Evolutionary conservation across 1,140 invertebrate genomes (phyloP).

Genomic region (Nephotettix cincticeps): DNA sequence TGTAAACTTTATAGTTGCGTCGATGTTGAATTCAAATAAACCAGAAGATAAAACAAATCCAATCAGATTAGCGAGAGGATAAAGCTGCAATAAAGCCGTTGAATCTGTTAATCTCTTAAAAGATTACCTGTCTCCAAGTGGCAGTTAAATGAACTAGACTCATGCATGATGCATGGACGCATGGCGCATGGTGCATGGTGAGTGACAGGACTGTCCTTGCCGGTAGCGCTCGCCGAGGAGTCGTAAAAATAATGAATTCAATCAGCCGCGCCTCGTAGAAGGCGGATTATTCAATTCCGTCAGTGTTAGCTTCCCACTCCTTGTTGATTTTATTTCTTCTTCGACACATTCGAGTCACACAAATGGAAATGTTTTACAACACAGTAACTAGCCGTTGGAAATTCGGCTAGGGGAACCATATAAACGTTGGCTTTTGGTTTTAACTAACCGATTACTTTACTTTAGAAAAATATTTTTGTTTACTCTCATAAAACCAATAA

Average conservation of each 20-base stretch:
- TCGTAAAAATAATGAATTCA: conserved; percentile 25
- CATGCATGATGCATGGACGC: not conserved
- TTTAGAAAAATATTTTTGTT: too few relatives aligned
- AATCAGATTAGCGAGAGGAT: not conserved
- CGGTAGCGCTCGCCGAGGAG: not conserved
- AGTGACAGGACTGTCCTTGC: not conserved
- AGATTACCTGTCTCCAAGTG: not conserved
- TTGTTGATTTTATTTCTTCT: not conserved
- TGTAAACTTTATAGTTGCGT: too few relatives aligned
- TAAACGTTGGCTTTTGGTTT: too few relatives aligned
- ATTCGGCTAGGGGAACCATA: too few relatives aligned
- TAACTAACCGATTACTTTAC: too few relatives aligned
- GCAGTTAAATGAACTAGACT: not conserved
- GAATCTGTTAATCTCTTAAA: conserved; percentile 3
- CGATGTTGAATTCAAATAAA: not conserved
- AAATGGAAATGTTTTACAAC: too few relatives aligned
- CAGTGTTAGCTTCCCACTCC: not conserved
- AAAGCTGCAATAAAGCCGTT: not conserved
- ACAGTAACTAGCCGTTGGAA: too few relatives aligned
- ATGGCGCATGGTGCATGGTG: not conserved
- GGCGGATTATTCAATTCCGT: conserved; percentile 39
- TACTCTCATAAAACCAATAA: too few relatives aligned
- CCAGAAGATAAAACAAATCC: not conserved
- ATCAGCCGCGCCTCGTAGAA: conserved; percentile 1
- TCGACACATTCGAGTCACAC: not conserved